These are phyloP conservation scores for Sander vitreus DNA, from an alignment of 2,113 vertebrate species.

Conservation along the genomic window DNA sequence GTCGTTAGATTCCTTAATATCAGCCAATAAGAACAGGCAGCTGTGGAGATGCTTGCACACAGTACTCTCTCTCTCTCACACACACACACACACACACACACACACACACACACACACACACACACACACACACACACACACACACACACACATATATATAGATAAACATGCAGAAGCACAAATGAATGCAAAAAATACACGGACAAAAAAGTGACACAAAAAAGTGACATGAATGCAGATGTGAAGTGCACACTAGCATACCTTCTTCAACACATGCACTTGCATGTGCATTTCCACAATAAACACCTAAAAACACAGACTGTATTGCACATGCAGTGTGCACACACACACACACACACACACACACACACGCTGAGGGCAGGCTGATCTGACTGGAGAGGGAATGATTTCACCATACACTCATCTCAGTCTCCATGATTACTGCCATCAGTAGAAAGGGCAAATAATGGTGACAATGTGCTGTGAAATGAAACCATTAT, in stretches of 20 bases:
- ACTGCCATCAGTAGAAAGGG: slow-evolving; percentile 70
- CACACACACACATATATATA: not conserved
- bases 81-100: not conserved
- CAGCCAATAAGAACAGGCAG: not conserved
- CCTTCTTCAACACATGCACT: not conserved
- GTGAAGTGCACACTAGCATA: not conserved
- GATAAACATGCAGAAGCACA: not conserved
- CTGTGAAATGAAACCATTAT: slow-evolving; percentile 79
- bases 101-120: not conserved
- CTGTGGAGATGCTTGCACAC: not conserved
- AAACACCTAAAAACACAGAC: not conserved
- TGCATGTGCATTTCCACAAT: not conserved
- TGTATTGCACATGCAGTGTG: not conserved
- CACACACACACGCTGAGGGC: slow-evolving; percentile 16
- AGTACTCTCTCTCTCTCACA: too few relatives aligned
- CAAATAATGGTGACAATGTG: slow-evolving; percentile 78
- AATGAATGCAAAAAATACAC: not conserved
- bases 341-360: slow-evolving; percentile 11
- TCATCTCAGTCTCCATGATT: slow-evolving; percentile 70
- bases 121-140: not conserved
- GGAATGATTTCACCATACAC: slow-evolving; percentile 64
- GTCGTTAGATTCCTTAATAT: not conserved
- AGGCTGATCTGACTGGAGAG: slow-evolving; percentile 67
- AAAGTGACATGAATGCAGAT: not conserved
- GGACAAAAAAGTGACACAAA: too few relatives aligned